phyloP scores from a whole-genome alignment of 2,888 invertebrate species.

The Platycheirus albimanus region DNA sequence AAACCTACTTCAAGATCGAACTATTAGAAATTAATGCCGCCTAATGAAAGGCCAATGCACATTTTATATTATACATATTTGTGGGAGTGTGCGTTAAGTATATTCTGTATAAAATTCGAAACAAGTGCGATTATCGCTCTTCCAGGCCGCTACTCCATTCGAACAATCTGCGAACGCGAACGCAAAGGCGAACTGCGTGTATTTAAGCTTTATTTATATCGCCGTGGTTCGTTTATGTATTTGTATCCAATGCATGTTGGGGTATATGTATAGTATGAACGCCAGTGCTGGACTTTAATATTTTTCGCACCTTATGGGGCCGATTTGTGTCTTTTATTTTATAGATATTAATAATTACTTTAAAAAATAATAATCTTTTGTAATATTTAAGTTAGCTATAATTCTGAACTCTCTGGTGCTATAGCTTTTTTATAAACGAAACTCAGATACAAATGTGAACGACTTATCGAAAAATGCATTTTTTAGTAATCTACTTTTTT shows the following conservation, averaged over 20 bases:
- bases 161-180: conserved; percentile 35
- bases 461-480: no score
- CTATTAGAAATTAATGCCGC: conserved; percentile 40
- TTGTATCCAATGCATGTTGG: conserved; percentile 21
- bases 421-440: no score
- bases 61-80: conserved; percentile 17
- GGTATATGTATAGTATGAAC: background rate
- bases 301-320: no score
- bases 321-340: no score
- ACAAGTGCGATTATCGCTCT: conserved; percentile 47
- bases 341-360: no score
- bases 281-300: conserved; percentile 8
- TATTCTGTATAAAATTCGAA: conserved; percentile 20
- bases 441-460: no score
- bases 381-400: no score
- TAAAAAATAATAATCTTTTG: no score
- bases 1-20: conserved; percentile 3
- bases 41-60: conserved; percentile 28
- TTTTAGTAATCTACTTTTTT: no score
- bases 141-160: conserved; percentile 27
- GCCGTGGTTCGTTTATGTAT: conserved; percentile 34
- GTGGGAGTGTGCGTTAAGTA: conserved; percentile 30
- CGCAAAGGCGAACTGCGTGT: no score
- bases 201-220: conserved; percentile 61
- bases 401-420: no score